These are phyloP conservation scores for Ellobius talpinus DNA, from an alignment of 2,113 vertebrate species.

Conservation along the genomic window DNA sequence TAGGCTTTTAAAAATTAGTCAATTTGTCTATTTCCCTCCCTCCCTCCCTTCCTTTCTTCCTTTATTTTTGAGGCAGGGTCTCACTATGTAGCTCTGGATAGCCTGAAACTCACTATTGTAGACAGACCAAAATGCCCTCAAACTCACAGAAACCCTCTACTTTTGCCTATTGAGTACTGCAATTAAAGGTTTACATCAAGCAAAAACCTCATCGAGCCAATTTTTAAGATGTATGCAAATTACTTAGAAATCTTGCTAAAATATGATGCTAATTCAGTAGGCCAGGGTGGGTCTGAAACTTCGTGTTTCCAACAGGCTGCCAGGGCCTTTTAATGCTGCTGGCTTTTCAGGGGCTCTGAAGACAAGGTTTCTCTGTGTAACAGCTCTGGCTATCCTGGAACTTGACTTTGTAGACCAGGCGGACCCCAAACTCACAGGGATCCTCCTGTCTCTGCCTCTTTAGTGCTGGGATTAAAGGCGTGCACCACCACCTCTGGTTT, in stretches of 20 bases:
- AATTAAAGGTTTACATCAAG: neutral
- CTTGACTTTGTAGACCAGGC: neutral
- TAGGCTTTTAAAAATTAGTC: neutral
- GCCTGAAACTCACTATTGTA: neutral
- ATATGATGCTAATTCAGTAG: neutral
- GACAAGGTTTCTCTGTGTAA: neutral
- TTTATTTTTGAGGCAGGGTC: neutral
- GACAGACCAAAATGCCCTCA: neutral
- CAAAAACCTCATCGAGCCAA: neutral
- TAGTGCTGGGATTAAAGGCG: neutral
- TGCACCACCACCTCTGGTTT: neutral
- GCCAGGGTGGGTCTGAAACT: neutral
- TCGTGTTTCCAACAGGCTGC: neutral
- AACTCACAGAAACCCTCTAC: neutral
- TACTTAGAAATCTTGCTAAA: conserved; percentile 10
- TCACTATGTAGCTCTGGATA: neutral
- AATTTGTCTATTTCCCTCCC: too few species aligned
- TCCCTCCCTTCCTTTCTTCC: too few species aligned
- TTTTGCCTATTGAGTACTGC: neutral
- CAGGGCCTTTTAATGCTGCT: neutral
- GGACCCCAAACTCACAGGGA: neutral
- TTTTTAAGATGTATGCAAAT: conserved; percentile 15
- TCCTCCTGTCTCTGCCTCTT: neutral
- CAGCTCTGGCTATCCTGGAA: neutral
- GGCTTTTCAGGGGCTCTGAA: neutral